Conservation (phyloP, 1,140 invertebrate species). For the Drosophila nigromelanica region DNA sequence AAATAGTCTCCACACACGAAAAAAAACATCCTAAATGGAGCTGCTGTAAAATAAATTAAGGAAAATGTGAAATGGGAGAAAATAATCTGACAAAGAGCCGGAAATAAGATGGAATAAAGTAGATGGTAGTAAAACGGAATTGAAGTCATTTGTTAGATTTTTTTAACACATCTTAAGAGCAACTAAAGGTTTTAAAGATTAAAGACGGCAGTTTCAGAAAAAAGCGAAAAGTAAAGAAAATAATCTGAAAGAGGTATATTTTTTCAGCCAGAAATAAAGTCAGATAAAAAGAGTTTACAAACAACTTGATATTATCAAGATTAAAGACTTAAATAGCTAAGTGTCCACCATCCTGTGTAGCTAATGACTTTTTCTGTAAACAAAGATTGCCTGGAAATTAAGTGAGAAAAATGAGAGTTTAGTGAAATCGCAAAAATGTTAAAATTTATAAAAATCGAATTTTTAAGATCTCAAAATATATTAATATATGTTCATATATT, state of each 20-base stretch:
- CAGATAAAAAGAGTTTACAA: not conserved
- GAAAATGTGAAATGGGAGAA: slow-evolving; percentile 1
- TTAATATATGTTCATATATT: too few species aligned
- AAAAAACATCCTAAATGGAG: not conserved
- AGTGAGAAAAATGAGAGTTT: too few species aligned
- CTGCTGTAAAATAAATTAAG: slow-evolving; percentile 1
- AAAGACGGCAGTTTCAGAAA: not conserved
- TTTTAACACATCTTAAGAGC: not conserved
- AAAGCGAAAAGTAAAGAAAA: not conserved
- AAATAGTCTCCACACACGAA: not conserved
- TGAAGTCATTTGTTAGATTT: not conserved
- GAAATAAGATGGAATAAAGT: not conserved
- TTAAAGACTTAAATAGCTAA: not conserved
- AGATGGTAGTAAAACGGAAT: not conserved
- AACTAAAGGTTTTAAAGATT: not conserved
- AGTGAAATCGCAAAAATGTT: too few species aligned
- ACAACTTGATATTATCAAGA: not conserved
- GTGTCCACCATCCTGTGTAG: too few species aligned
- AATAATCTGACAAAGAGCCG: slow-evolving; percentile 20
- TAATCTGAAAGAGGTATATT: not conserved
- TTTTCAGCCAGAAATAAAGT: not conserved
- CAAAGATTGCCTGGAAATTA: too few species aligned
- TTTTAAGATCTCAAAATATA: too few species aligned
- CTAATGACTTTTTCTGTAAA: too few species aligned
- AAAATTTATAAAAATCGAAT: too few species aligned